Evolutionary conservation across 2,888 invertebrate species (phyloP).

Genomic region (Ophion slaviceki): DNA sequence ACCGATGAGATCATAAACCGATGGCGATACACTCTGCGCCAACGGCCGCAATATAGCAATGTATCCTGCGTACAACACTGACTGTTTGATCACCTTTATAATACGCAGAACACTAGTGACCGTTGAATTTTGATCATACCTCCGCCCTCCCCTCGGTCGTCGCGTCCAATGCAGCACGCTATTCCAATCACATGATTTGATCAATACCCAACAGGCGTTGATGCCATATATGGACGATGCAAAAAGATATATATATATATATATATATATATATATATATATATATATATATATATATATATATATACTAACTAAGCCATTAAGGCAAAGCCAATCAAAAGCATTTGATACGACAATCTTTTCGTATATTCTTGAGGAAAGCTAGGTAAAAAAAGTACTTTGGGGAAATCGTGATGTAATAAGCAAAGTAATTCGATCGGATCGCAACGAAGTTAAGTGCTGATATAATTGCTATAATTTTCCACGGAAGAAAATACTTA

Average conservation of each 20-base stretch:
- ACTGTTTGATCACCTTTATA: conserved; percentile 70
- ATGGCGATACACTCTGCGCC: conserved; percentile 80
- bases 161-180: conserved; percentile 72
- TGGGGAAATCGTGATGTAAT: too few relatives aligned
- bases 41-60: conserved; percentile 69
- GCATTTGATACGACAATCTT: background rate
- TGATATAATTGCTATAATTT: too few relatives aligned
- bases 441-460: too few relatives aligned
- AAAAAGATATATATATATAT: background rate
- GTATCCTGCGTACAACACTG: conserved; percentile 74
- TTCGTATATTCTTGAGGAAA: background rate
- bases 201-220: conserved; percentile 19
- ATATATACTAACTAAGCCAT: background rate
- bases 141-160: conserved; percentile 62
- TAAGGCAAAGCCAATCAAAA: background rate
- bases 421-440: too few relatives aligned
- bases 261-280: too few relatives aligned
- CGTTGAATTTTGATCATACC: conserved; percentile 79
- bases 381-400: background rate
- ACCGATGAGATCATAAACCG: conserved; percentile 83
- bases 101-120: conserved; percentile 69
- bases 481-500: too few relatives aligned
- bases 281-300: too few relatives aligned
- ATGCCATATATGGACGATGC: background rate
- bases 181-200: conserved; percentile 36